These are phyloP conservation scores for Albula glossodonta DNA, from an alignment of 2,113 vertebrate genomes.

Conservation along the genomic window DNA sequence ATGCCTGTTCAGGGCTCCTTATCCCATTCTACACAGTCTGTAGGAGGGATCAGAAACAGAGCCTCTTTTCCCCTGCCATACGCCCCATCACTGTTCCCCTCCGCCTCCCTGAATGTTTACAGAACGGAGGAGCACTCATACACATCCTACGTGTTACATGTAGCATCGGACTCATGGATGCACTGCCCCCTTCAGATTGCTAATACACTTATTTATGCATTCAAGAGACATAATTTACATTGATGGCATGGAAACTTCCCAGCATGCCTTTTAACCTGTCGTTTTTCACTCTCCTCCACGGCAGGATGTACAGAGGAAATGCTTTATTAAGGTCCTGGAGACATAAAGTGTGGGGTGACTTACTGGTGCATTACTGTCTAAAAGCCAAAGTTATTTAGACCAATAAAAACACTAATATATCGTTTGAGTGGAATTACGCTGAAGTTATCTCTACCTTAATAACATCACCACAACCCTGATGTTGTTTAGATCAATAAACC, in stretches of 20 bases:
- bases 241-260: constrained; percentile 67
- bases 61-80: neutral
- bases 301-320: constrained; percentile 70
- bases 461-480: constrained; percentile 75
- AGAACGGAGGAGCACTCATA: neutral
- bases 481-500: constrained; percentile 80
- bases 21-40: neutral
- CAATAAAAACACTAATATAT: constrained; percentile 78
- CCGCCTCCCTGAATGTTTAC: neutral
- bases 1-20: neutral
- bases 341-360: constrained; percentile 71
- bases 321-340: constrained; percentile 75
- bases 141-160: neutral
- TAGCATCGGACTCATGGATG: constrained; percentile 27
- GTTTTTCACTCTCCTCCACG: constrained; percentile 60
- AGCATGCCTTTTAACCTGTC: constrained; percentile 69
- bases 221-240: constrained; percentile 63
- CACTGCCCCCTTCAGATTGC: constrained; percentile 7
- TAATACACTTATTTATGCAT: constrained; percentile 56
- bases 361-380: constrained; percentile 77
- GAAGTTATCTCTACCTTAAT: constrained; percentile 76
- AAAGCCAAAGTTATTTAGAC: constrained; percentile 78
- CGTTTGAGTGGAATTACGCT: constrained; percentile 76
- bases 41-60: neutral
- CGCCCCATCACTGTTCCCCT: no score